Conservation (phyloP, 2,888 invertebrate genomes). For the Volucella inanis region DNA sequence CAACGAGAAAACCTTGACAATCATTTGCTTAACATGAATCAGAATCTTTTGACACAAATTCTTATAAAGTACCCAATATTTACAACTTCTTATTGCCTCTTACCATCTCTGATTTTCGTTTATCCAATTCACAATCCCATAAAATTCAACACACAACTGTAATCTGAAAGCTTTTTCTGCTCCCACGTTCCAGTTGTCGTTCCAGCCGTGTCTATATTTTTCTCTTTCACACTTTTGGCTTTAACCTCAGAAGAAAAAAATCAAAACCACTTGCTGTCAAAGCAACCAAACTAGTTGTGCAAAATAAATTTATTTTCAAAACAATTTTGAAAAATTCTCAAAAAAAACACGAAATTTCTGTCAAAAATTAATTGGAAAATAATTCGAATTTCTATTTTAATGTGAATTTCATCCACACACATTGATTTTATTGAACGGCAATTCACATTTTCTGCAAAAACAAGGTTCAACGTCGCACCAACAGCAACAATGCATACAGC, state of each 20-base stretch:
- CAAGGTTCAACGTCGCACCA: neutral
- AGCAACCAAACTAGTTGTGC: constrained; percentile 37
- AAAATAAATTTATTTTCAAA: constrained; percentile 24
- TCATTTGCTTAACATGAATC: neutral
- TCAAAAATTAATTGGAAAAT: neutral
- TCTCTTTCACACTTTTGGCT: constrained; percentile 40
- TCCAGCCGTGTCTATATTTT: neutral
- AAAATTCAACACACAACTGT: constrained; percentile 23
- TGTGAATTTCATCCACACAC: constrained; percentile 7
- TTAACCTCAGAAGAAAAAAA: neutral
- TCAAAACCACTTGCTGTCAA: constrained; percentile 65
- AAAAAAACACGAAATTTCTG: neutral
- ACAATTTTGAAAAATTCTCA: neutral
- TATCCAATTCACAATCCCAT: neutral
- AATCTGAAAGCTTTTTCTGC: constrained; percentile 25
- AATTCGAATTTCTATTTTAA: constrained; percentile 11
- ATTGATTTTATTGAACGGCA: neutral
- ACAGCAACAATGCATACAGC: constrained; percentile 80
- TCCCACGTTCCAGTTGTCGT: constrained; percentile 52
- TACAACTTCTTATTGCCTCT: neutral
- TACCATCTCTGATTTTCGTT: constrained; percentile 16
- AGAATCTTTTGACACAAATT: neutral
- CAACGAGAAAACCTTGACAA: too few species aligned
- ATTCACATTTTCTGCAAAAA: constrained; percentile 15
- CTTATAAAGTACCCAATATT: neutral